Conservation (phyloP, 1,140 invertebrate species). For the Ericerus pela region DNA sequence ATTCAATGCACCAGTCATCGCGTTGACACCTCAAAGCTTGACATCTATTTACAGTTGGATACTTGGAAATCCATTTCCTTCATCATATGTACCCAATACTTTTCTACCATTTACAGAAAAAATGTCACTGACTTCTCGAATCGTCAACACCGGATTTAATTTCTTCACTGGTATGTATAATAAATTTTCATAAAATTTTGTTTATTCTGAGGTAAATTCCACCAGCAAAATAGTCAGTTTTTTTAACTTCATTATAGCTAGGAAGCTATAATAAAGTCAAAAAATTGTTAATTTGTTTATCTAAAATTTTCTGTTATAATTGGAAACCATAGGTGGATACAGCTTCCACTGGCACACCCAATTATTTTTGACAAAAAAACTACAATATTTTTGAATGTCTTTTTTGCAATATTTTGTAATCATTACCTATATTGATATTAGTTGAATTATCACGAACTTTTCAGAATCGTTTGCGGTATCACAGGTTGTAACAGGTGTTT, state of each 20-base stretch:
- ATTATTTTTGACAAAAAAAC: no score
- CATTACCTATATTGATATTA: no score
- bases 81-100: constrained; percentile 37
- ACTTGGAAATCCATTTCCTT: constrained; percentile 15
- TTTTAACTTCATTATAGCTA: no score
- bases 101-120: constrained; percentile 34
- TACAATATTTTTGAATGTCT: no score
- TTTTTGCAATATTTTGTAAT: no score
- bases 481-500: no score
- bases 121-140: constrained; percentile 39
- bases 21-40: neutral
- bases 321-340: neutral
- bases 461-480: no score
- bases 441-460: no score
- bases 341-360: no score
- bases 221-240: no score
- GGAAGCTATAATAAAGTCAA: no score
- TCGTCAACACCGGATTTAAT: constrained; percentile 32
- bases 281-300: no score
- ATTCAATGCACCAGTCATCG: constrained; percentile 25
- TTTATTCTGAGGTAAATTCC: neutral
- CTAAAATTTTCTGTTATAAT: neutral
- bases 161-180: neutral
- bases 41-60: neutral
- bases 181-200: neutral